Conservation (phyloP, 1,140 invertebrate species). For the Chrysoperla carnea region DNA sequence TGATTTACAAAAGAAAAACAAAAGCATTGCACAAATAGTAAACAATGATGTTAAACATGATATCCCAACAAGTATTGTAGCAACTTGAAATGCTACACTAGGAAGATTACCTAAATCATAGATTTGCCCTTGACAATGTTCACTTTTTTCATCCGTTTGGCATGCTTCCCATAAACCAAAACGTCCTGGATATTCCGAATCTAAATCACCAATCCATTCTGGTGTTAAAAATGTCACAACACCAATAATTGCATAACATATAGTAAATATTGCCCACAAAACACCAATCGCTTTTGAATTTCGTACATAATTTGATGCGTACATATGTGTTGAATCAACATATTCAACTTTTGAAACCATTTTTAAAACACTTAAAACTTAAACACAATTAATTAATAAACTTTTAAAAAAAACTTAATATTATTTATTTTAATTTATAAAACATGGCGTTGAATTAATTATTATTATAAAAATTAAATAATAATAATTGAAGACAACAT, state of each 20-base stretch:
- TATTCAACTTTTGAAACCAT: slow-evolving; percentile 85
- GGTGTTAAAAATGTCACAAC: slow-evolving; percentile 90
- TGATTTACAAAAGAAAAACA: slow-evolving; percentile 90
- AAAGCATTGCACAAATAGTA: slow-evolving; percentile 71
- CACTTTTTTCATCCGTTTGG: slow-evolving; percentile 41
- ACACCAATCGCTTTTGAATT: slow-evolving; percentile 94
- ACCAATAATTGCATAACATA: slow-evolving; percentile 91
- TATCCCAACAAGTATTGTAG: slow-evolving; percentile 75
- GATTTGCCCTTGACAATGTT: slow-evolving; percentile 65
- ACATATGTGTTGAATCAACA: slow-evolving; percentile 72
- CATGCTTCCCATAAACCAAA: slow-evolving; percentile 86
- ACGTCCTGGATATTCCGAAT: slow-evolving; percentile 72
- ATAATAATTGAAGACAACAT: too few species aligned
- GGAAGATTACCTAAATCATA: slow-evolving; percentile 69
- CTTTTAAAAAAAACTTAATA: too few species aligned
- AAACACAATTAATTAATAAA: too few species aligned
- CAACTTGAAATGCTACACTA: slow-evolving; percentile 57
- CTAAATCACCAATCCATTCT: slow-evolving; percentile 77
- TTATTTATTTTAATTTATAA: too few species aligned
- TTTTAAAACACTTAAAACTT: slow-evolving; percentile 10
- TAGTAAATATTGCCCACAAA: slow-evolving; percentile 90
- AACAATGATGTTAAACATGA: slow-evolving; percentile 70
- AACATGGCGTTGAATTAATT: too few species aligned
- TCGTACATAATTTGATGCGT: slow-evolving; percentile 82
- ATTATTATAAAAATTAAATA: too few species aligned